Evolutionary conservation across 1,140 invertebrate species (phyloP).

Genomic region (Thaumetopoea pityocampa): DNA sequence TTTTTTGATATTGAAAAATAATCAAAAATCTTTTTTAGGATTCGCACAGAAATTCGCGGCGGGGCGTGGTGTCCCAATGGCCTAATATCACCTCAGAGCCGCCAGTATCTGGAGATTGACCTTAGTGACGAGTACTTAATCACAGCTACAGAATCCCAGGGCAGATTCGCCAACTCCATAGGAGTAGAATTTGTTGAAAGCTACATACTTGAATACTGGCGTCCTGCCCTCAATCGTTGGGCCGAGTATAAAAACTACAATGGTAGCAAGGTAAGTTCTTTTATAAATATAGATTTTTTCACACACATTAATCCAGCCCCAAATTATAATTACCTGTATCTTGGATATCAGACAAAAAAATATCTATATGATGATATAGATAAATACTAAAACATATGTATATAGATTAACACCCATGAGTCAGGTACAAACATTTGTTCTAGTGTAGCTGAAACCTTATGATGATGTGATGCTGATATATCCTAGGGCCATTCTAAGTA

Average conservation of each 20-base stretch:
- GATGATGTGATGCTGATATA: too few species aligned
- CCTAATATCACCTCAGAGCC: slow-evolving; percentile 82
- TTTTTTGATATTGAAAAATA: slow-evolving; percentile 1
- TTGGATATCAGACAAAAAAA: too few species aligned
- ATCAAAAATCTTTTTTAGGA: slow-evolving; percentile 74
- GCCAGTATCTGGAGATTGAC: slow-evolving; percentile 93
- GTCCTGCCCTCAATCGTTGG: slow-evolving; percentile 82
- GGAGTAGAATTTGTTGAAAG: slow-evolving; percentile 92
- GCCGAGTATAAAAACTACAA: slow-evolving; percentile 86
- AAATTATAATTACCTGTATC: too few species aligned
- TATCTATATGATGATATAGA: too few species aligned
- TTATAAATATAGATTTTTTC: slow-evolving; percentile 7
- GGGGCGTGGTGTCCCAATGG: slow-evolving; percentile 96
- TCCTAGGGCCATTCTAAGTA: too few species aligned
- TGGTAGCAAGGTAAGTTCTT: slow-evolving; percentile 81
- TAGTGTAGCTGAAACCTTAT: too few species aligned
- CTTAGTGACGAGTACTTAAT: slow-evolving; percentile 86
- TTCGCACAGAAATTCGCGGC: slow-evolving; percentile 90
- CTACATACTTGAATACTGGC: slow-evolving; percentile 92
- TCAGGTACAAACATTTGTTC: too few species aligned
- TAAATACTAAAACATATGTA: too few species aligned
- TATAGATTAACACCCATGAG: too few species aligned
- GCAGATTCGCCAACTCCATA: slow-evolving; percentile 95
- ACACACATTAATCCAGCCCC: too few species aligned
- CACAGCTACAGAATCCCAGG: slow-evolving; percentile 93